phyloP scores from a whole-genome alignment of 53 echinoderm and acorn worm genomes.

The Patiria pectinifera region DNA sequence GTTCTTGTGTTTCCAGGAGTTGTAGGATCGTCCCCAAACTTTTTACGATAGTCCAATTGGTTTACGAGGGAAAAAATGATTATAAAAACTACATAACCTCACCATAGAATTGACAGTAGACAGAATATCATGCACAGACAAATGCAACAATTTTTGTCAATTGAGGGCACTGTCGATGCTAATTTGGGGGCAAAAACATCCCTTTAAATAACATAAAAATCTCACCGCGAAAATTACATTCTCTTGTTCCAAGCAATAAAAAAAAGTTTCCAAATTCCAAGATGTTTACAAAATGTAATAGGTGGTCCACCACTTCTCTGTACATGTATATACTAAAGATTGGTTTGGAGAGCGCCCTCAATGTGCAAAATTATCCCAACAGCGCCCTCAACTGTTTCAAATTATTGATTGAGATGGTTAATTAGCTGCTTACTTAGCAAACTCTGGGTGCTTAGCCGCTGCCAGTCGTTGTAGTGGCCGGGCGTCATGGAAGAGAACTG shows the following conservation, averaged over 20 bases:
- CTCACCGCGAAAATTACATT: no score
- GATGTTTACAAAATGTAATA: no score
- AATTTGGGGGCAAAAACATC: not conserved
- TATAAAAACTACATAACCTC: not conserved
- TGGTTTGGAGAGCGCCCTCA: no score
- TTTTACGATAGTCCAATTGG: not conserved
- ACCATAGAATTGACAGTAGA: not conserved
- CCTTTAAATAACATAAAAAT: no score
- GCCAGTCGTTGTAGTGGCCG: conserved; percentile 91
- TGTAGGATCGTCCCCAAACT: no score
- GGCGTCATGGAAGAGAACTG: conserved; percentile 78
- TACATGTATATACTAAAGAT: no score
- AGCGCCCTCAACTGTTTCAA: not conserved
- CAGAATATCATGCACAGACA: not conserved
- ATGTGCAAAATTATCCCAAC: not conserved
- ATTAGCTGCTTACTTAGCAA: conserved; percentile 51
- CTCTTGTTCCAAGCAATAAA: no score
- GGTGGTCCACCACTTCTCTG: no score
- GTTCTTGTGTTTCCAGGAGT: no score
- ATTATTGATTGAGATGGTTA: not conserved
- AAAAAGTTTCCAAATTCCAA: no score
- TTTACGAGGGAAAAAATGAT: not conserved
- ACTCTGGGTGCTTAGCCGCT: conserved; percentile 76
- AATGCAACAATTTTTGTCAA: not conserved
- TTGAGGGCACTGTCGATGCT: not conserved